Evolutionary conservation across 2,113 vertebrate genomes (phyloP).

Genomic region (Heterochromis multidens): DNA sequence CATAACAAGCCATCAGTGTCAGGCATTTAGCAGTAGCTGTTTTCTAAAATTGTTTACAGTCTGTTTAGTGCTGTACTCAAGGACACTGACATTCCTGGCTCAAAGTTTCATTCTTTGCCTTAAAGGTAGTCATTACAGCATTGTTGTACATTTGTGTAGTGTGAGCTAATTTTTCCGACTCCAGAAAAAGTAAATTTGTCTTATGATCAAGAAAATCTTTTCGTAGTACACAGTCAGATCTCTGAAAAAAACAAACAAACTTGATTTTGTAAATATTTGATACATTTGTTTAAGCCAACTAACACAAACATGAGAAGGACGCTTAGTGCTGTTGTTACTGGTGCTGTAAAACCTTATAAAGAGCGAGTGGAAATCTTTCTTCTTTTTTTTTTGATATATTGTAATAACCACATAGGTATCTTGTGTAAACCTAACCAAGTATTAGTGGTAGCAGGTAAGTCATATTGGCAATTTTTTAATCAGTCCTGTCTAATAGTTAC

Average conservation of each 20-base stretch:
- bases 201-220: not conserved
- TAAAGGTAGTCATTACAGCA: not conserved
- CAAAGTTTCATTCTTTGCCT: not conserved
- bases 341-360: too few species aligned
- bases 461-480: too few species aligned
- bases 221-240: not conserved
- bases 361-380: too few species aligned
- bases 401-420: too few species aligned
- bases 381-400: too few species aligned
- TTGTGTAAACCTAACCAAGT: too few species aligned
- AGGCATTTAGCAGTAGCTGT: slow-evolving; percentile 13
- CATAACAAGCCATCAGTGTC: not conserved
- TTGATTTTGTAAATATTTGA: not conserved
- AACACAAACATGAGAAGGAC: not conserved
- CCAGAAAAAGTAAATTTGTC: not conserved
- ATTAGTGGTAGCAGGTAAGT: too few species aligned
- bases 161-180: not conserved
- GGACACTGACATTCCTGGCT: not conserved
- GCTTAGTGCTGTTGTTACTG: not conserved
- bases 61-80: slow-evolving; percentile 8
- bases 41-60: slow-evolving; percentile 6
- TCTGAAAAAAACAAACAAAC: not conserved
- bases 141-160: not conserved
- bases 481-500: too few species aligned
- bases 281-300: not conserved